Evolutionary conservation across 2,113 vertebrate species (phyloP), one percentile per base, ranked within the genome.

Genomic region (Syngnathoides biaculeatus): DNA sequence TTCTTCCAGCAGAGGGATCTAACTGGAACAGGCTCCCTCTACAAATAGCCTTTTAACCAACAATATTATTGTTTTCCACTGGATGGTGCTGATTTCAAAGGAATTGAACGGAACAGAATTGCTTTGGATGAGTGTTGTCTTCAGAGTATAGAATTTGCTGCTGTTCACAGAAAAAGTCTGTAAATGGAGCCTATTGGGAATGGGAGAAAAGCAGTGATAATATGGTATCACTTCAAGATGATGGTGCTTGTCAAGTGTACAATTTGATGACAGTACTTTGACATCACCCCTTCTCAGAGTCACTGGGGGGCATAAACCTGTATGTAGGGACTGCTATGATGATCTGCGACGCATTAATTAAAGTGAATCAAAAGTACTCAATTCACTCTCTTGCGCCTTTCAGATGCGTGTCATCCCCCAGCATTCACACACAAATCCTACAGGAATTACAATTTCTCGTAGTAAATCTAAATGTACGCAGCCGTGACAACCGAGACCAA

Each of bases 1-100:
- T 69, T 50, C 78, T 74, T 86, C 89, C 90, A 90, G 85, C 81
- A 92, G 90, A 86, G 84, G 90, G 86, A 87, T 67, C 64, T 69
- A 68, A 62, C 64, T 20, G 69, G 71, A 55, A 73, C 10, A 26
- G 20, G 5, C 55, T 64, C 69, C 73, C 47, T 62, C 4, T 35
- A 39, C 8, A 61, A 20, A 27, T 65, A n/a, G 30, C 59, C 35
- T 69, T 69, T 74, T 70, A 56, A 9, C 9, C 64, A 67, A 39
- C 77, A 72, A 43, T 86, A 60, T 64, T 66, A 30, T 5, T 24
- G 6, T 56, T 17, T 71, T 73, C 85, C 89, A 87, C 87, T 84
- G 39, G 85, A 83, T 87, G 89, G 87, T 76, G 87, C 87, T 74
- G 77, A 79, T 11, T 64, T 71, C 69, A 55, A 67, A n/a, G n/a